Conservation (phyloP, 2,797 vertebrate genomes). For the Notoglanidium macrostoma region DNA sequence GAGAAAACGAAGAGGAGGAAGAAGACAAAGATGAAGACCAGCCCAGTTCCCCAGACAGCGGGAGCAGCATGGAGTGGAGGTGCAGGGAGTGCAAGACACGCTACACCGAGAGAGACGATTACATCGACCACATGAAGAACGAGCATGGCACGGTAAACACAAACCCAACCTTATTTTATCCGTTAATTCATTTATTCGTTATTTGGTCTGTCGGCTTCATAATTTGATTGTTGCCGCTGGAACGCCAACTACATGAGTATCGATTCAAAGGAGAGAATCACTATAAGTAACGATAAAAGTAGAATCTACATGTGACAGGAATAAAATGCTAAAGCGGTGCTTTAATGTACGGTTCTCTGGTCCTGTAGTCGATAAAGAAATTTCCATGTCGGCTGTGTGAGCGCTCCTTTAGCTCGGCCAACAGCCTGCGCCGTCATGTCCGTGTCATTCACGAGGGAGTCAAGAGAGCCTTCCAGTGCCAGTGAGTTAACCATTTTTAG, state of each 20-base stretch:
- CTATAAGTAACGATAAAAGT: not conserved
- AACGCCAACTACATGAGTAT: not conserved
- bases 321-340: not conserved
- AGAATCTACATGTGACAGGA: not conserved
- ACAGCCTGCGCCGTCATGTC: conserved; percentile 90
- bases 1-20: conserved; percentile 77
- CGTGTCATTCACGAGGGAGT: conserved; percentile 94
- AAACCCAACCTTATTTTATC: not conserved
- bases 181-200: not conserved
- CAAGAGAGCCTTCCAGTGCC: conserved; percentile 93
- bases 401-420: conserved; percentile 92
- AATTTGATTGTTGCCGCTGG: not conserved
- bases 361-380: conserved; percentile 80
- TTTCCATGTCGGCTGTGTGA: conserved; percentile 93
- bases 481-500: conserved; percentile 72
- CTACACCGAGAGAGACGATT: conserved; percentile 89
- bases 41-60: conserved; percentile 73
- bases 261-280: not conserved
- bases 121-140: conserved; percentile 91
- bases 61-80: conserved; percentile 82
- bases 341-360: not conserved
- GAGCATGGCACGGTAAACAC: conserved; percentile 90
- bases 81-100: conserved; percentile 89
- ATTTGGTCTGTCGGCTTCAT: not conserved
- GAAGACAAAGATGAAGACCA: conserved; percentile 81